A percentile compares a stretch with the other conserved stretches of the same genome.
Evolutionary conservation across 2,113 vertebrate species (phyloP).

Genomic region (Channa argus): DNA sequence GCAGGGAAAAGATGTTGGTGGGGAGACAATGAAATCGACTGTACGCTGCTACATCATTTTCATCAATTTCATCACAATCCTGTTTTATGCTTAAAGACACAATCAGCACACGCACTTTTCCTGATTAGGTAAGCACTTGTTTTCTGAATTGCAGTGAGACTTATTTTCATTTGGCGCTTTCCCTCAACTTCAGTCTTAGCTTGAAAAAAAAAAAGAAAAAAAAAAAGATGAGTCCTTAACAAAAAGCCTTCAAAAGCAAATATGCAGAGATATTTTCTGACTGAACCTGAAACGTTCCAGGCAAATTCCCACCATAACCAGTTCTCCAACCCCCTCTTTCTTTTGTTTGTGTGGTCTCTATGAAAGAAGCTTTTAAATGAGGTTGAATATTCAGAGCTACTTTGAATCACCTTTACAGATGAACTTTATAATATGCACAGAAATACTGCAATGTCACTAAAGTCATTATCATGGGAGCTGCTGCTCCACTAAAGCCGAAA

Average conservation of each 20-base stretch:
- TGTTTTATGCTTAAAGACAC: not conserved
- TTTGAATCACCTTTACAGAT: constrained; percentile 55
- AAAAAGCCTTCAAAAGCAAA: too few relatives aligned
- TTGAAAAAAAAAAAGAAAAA: too few relatives aligned
- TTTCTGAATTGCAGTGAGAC: not conserved
- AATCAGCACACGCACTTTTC: not conserved
- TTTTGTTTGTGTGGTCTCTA: constrained; percentile 6
- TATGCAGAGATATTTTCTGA: not conserved
- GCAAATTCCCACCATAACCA: not conserved
- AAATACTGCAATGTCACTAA: constrained; percentile 44
- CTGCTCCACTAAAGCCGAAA: constrained; percentile 63
- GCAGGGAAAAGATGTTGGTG: too few relatives aligned
- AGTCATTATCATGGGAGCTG: constrained; percentile 54
- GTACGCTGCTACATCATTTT: not conserved
- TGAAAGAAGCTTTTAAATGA: constrained; percentile 3
- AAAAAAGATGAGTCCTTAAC: too few relatives aligned
- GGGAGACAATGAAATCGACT: not conserved
- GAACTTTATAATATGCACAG: constrained; percentile 28
- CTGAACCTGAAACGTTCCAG: not conserved
- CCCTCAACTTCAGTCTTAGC: not conserved
- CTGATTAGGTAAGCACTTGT: not conserved
- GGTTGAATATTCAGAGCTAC: constrained; percentile 3
- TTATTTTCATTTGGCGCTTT: not conserved
- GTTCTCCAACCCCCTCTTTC: not conserved
- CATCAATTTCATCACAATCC: not conserved